Conservation (phyloP, 2,888 invertebrate species). For the Euplagia quadripunctaria region DNA sequence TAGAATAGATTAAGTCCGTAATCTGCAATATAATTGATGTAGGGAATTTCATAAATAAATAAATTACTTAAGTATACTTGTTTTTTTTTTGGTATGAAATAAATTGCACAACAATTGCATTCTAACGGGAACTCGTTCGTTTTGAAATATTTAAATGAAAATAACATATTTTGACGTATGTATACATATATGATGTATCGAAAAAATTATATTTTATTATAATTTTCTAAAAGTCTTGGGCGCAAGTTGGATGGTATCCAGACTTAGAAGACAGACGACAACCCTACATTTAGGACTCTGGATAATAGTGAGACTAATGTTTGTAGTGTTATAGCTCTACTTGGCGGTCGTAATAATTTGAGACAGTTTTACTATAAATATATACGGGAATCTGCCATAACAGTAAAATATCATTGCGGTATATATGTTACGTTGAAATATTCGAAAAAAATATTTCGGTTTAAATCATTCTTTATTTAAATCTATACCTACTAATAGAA, state of each 20-base stretch:
- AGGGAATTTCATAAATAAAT: no score
- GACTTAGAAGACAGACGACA: constrained; percentile 39
- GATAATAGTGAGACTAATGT: constrained; percentile 50
- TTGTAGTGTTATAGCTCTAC: constrained; percentile 36
- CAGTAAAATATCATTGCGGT: not conserved
- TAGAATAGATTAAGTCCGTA: no score
- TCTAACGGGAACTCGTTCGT: not conserved
- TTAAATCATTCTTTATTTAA: no score
- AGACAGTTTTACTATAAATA: constrained; percentile 38
- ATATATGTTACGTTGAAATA: no score
- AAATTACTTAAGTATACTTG: no score
- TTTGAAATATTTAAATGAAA: constrained; percentile 6
- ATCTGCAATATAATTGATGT: no score
- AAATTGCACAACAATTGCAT: not conserved
- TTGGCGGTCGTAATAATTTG: constrained; percentile 37
- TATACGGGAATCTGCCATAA: not conserved
- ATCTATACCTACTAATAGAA: no score
- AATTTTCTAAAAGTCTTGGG: constrained; percentile 20
- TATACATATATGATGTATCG: not conserved
- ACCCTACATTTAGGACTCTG: constrained; percentile 34
- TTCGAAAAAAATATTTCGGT: no score
- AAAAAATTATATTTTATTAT: constrained; percentile 34
- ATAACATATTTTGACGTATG: constrained; percentile 25
- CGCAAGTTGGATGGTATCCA: constrained; percentile 43
- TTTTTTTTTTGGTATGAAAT: no score